phyloP scores from a whole-genome alignment of 2,797 vertebrate genomes.

The Lepidocolaptes lacrymiger region DNA sequence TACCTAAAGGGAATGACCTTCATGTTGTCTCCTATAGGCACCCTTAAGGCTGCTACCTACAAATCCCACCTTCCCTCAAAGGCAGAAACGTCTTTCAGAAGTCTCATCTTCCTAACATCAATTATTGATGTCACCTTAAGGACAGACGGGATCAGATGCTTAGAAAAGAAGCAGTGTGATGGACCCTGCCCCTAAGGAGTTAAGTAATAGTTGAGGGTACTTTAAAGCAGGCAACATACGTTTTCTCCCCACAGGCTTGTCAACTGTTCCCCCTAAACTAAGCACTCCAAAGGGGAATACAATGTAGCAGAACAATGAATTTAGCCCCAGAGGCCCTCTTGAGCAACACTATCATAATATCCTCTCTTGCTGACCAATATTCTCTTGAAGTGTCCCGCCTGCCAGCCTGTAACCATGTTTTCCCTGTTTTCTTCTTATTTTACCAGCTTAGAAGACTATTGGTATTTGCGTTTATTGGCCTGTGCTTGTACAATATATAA shows the following conservation, averaged over 20 bases:
- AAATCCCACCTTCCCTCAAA: neutral
- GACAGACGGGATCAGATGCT: neutral
- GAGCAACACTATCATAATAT: neutral
- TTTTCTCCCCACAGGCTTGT: neutral
- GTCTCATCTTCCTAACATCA: neutral
- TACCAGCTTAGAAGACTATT: neutral
- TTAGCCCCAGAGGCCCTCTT: neutral
- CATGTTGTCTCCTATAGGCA: neutral
- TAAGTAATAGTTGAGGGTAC: neutral
- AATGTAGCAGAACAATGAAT: neutral
- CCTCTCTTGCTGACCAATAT: neutral
- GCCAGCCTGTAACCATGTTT: neutral
- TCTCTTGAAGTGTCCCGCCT: neutral
- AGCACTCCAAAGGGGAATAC: neutral
- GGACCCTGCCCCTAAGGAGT: neutral
- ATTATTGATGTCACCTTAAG: constrained; percentile 8
- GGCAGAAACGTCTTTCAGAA: neutral
- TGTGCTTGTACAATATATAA: neutral
- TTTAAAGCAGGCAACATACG: neutral
- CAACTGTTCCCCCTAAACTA: neutral
- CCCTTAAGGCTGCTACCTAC: neutral
- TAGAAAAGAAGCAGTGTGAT: neutral
- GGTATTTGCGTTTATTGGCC: neutral
- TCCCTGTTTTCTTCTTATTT: neutral
- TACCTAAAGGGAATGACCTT: neutral